phyloP scores from a whole-genome alignment of 92 coral and sea anemone species.

The Nematostella vectensis region DNA sequence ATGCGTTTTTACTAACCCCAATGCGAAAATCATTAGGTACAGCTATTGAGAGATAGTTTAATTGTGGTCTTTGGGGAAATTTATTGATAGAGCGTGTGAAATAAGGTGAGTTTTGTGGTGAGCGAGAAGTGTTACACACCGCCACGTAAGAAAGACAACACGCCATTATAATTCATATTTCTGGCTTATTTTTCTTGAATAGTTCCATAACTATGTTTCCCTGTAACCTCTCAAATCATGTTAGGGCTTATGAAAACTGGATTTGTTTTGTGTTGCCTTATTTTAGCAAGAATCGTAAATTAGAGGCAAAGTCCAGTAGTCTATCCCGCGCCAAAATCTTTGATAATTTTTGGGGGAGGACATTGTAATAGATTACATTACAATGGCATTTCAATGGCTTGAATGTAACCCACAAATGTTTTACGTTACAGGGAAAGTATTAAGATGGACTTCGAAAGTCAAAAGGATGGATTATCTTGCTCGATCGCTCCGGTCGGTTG shows the following conservation, averaged over 20 bases:
- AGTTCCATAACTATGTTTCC: not conserved
- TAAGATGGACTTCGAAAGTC: not conserved
- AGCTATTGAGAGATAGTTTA: not conserved
- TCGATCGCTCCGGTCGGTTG: slow-evolving; percentile 26
- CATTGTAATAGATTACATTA: too few relatives aligned
- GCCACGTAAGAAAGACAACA: not conserved
- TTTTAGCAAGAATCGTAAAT: too few relatives aligned
- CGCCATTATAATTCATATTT: not conserved
- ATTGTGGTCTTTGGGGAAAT: not conserved
- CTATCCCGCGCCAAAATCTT: too few relatives aligned
- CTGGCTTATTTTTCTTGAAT: not conserved
- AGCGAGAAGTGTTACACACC: not conserved
- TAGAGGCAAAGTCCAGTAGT: too few relatives aligned
- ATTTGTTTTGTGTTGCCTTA: too few relatives aligned
- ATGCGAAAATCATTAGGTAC: not conserved
- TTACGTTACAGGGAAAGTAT: not conserved
- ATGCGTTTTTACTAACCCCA: slow-evolving; percentile 5
- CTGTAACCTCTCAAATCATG: not conserved
- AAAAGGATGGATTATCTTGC: not conserved
- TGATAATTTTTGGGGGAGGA: too few relatives aligned
- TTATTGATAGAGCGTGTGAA: not conserved
- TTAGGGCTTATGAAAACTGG: not conserved
- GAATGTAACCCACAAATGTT: not conserved
- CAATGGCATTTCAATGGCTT: too few relatives aligned
- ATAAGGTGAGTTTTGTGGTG: not conserved